Conservation (phyloP, 2,888 invertebrate genomes). For the Cataglyphis rosenhaueri region DNA sequence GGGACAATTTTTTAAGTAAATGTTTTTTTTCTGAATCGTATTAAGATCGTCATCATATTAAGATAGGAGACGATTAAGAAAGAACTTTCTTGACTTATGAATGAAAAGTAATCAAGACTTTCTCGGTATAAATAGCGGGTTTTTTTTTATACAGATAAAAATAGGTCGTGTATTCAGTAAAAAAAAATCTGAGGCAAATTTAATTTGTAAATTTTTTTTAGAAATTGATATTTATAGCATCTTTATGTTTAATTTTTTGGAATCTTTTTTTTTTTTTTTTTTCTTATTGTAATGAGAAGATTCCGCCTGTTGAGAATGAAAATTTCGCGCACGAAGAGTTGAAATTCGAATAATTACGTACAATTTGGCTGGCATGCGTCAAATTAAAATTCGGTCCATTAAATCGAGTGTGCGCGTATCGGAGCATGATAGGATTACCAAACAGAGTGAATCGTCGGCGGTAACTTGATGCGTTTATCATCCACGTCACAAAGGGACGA, state of each 20-base stretch:
- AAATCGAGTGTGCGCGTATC: constrained; percentile 28
- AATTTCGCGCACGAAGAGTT: neutral
- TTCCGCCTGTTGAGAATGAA: neutral
- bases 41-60: neutral
- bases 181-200: neutral
- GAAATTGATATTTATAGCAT: neutral
- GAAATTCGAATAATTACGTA: constrained; percentile 8
- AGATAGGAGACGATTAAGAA: neutral
- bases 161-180: neutral
- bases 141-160: neutral
- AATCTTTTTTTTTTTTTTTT: neutral
- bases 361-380: constrained; percentile 25
- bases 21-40: neutral
- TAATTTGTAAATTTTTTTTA: neutral
- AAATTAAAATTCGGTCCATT: constrained; percentile 37
- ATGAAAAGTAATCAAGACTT: neutral
- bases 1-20: neutral
- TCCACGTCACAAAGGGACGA: constrained; percentile 25
- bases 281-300: neutral
- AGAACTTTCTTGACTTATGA: neutral
- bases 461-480: constrained; percentile 61
- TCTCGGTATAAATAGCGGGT: constrained; percentile 25
- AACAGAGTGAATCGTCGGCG: constrained; percentile 24
- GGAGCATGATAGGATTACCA: constrained; percentile 51
- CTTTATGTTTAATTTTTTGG: neutral